Evolutionary conservation across 2,888 invertebrate species (phyloP).

Genomic region (Pachycephus smyrnensis): DNA sequence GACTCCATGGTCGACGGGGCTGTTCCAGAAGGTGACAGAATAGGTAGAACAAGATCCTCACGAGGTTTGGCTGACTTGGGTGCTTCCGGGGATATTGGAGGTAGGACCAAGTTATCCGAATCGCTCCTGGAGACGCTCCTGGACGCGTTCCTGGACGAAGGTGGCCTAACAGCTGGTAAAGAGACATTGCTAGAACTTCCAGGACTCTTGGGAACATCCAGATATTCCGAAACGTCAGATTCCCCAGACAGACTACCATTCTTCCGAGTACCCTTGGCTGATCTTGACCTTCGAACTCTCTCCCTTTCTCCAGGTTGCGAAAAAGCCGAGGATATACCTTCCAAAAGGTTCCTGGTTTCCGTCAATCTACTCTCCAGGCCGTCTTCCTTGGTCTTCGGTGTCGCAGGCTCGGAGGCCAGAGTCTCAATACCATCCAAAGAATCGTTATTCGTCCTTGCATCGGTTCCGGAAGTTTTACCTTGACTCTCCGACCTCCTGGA

Average conservation of each 20-base stretch:
- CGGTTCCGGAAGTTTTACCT: neutral
- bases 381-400: constrained; percentile 23
- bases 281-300: constrained; percentile 18
- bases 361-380: constrained; percentile 41
- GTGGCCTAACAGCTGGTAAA: constrained; percentile 54
- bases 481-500: constrained; percentile 12
- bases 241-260: constrained; percentile 18
- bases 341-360: constrained; percentile 44
- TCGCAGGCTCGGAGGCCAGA: constrained; percentile 16
- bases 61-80: constrained; percentile 40
- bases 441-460: constrained; percentile 15
- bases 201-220: constrained; percentile 13
- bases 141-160: constrained; percentile 31
- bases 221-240: constrained; percentile 15
- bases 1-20: constrained; percentile 22
- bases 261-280: constrained; percentile 26
- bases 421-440: constrained; percentile 18
- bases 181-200: constrained; percentile 35
- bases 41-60: constrained; percentile 48
- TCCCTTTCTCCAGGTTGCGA: constrained; percentile 13
- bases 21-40: constrained; percentile 40
- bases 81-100: constrained; percentile 54
- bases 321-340: constrained; percentile 42
- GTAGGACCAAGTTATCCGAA: constrained; percentile 47
- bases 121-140: constrained; percentile 40